Conservation (phyloP, 2,113 vertebrate genomes). For the Sebastes fasciatus region DNA sequence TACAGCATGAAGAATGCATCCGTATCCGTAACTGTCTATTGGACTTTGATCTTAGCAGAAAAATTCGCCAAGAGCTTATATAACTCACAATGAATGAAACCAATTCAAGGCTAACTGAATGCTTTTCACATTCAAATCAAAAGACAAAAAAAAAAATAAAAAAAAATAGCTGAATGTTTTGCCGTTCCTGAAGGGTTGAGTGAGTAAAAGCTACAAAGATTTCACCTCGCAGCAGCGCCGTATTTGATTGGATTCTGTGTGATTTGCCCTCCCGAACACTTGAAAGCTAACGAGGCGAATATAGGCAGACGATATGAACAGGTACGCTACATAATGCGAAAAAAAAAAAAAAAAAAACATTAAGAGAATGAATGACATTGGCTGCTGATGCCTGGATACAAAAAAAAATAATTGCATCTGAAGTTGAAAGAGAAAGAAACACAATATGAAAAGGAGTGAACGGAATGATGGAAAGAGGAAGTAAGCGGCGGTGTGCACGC, state of each 20-base stretch:
- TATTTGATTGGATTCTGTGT: constrained; percentile 17
- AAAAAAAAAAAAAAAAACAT: not conserved
- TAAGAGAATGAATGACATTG: not conserved
- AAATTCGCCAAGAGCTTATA: not conserved
- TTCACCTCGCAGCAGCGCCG: not conserved
- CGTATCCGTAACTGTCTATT: not conserved
- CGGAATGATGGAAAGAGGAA: constrained; percentile 1
- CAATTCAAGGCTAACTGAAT: constrained; percentile 7
- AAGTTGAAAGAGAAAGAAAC: constrained; percentile 12
- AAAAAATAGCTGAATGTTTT: not conserved
- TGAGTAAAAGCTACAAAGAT: constrained; percentile 9
- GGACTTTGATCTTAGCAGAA: not conserved
- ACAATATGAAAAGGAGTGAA: not conserved
- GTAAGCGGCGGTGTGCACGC: not conserved
- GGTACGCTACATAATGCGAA: not conserved
- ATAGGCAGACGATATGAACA: constrained; percentile 12
- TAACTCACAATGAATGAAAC: not conserved
- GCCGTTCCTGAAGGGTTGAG: constrained; percentile 18
- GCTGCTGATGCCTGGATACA: not conserved
- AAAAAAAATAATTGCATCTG: not conserved
- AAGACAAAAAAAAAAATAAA: not conserved
- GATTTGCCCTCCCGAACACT: constrained; percentile 23
- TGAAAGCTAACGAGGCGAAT: constrained; percentile 20
- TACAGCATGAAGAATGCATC: not conserved
- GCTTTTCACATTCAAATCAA: constrained; percentile 1